Percentiles rank a stretch among this genome's conserved stretches.
Conservation (phyloP, 2,888 invertebrate genomes). For the Nasonia oneida region DNA sequence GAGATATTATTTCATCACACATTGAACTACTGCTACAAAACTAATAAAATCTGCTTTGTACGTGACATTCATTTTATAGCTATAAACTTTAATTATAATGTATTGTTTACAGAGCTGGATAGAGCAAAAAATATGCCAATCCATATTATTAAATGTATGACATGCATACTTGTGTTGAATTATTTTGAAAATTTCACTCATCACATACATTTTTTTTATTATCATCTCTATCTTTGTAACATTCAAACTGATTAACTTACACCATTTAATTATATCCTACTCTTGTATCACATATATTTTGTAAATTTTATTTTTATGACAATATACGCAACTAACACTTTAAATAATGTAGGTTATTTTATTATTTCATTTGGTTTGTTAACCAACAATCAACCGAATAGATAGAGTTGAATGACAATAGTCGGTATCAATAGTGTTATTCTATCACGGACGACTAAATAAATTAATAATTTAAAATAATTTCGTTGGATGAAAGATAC, state of each 20-base stretch:
- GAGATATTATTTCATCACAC: background rate
- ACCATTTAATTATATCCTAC: background rate
- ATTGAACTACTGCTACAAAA: conserved; percentile 17
- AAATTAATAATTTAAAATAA: background rate
- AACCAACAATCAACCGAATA: conserved; percentile 42
- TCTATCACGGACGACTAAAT: background rate
- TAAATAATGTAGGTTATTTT: conserved; percentile 37
- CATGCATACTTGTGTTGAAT: conserved; percentile 32
- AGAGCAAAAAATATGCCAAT: conserved; percentile 6
- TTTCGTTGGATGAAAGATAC: too few species aligned
- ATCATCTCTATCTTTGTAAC: conserved; percentile 29
- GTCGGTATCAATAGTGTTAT: conserved; percentile 49
- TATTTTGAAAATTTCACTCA: conserved; percentile 23
- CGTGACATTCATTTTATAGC: conserved; percentile 6
- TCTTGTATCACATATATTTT: conserved; percentile 50
- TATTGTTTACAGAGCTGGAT: conserved; percentile 52
- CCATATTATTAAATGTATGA: conserved; percentile 25
- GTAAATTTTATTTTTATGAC: conserved; percentile 39
- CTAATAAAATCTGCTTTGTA: conserved; percentile 16
- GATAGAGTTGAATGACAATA: conserved; percentile 44
- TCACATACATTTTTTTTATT: conserved; percentile 33
- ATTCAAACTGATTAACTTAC: conserved; percentile 29
- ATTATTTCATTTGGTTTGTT: conserved; percentile 43
- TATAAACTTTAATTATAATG: conserved; percentile 3
- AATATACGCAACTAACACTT: conserved; percentile 52